Conservation (phyloP, 1,140 invertebrate species). For the Euura lappo region DNA sequence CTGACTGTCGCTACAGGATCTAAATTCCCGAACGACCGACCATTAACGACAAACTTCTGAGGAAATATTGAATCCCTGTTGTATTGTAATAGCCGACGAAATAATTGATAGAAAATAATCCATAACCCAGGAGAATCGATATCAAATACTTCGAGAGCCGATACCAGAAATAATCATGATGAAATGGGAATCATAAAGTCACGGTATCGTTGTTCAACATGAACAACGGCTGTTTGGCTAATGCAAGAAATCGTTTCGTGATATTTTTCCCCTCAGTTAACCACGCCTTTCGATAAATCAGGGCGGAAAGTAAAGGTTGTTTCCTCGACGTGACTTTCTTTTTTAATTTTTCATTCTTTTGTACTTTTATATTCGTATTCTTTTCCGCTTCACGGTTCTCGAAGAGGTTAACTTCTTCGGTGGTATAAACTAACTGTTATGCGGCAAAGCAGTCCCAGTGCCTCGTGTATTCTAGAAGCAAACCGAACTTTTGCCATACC, state of each 20-base stretch:
- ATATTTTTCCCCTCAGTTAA: not conserved
- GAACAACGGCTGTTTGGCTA: not conserved
- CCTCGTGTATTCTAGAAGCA: no score
- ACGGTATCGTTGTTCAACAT: not conserved
- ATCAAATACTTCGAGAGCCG: not conserved
- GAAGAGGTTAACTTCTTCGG: no score
- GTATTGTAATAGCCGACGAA: not conserved
- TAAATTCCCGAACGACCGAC: not conserved
- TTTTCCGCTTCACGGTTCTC: no score
- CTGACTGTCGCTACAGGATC: not conserved
- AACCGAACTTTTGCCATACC: no score
- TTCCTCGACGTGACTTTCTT: no score
- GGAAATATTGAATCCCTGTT: not conserved
- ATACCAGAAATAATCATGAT: not conserved
- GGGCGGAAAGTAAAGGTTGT: not conserved
- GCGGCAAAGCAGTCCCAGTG: no score
- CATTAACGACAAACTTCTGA: not conserved
- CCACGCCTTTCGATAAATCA: not conserved
- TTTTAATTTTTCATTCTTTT: no score
- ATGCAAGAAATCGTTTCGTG: not conserved
- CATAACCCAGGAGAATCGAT: not conserved
- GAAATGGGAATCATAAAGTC: no score
- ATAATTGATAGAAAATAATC: constrained; percentile 1
- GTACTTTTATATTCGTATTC: no score
- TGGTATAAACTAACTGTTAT: no score